These are phyloP conservation scores for Rafetus swinhoei DNA, from an alignment of 2,113 vertebrate genomes.

Conservation along the genomic window DNA sequence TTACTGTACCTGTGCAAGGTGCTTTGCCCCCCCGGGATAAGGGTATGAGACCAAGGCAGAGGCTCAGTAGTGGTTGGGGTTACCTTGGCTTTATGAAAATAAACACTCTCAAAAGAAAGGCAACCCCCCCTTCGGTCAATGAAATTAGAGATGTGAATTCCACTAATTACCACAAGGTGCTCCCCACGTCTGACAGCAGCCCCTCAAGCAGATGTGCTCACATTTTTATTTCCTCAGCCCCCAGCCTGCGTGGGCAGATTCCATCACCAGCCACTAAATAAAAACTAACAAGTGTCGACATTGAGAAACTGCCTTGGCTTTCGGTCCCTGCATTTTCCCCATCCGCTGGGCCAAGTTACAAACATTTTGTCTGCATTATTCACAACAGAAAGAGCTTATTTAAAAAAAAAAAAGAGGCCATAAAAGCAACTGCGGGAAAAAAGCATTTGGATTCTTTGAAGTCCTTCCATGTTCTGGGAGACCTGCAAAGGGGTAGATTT, in stretches of 20 bases:
- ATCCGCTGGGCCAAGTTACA: constrained; percentile 29
- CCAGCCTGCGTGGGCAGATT: constrained; percentile 67
- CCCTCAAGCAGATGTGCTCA: constrained; percentile 52
- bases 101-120: background rate
- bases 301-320: constrained; percentile 45
- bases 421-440: constrained; percentile 54
- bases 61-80: background rate
- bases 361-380: constrained; percentile 40
- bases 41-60: background rate
- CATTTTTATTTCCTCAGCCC: constrained; percentile 27
- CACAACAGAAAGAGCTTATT: constrained; percentile 53
- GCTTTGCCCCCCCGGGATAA: background rate
- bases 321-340: constrained; percentile 31
- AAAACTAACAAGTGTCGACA: constrained; percentile 19
- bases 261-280: constrained; percentile 45
- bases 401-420: background rate
- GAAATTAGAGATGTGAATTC: constrained; percentile 26
- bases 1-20: background rate
- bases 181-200: constrained; percentile 63
- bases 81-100: background rate
- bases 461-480: background rate
- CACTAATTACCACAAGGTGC: constrained; percentile 71
- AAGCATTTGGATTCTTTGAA: constrained; percentile 14
- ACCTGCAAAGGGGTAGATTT: constrained; percentile 9
- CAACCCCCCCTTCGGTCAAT: accelerated